Base-by-base conservation (phyloP, 2,888 invertebrate genomes). In the Litoditis marina region DNA sequence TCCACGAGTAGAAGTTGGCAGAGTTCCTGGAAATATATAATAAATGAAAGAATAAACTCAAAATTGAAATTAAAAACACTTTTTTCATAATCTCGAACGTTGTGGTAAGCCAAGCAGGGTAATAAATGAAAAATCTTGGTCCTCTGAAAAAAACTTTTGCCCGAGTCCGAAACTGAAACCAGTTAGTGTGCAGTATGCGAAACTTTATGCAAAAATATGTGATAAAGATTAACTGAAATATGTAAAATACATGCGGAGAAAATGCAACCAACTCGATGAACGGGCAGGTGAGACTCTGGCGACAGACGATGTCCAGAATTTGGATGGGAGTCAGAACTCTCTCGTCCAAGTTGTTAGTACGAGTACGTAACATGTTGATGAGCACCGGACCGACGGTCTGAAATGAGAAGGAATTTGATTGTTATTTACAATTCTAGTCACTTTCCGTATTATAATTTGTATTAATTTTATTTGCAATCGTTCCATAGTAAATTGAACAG, bases 281-380 rank as follows among this genome's bases (percentile, higher is more conserved):
- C n/a, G 78, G 78, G 56, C 78, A 79, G 19, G 76, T 78, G 62
- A 78, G 74, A 30, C 73, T 66, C 65, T 80, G 79, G 16, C 79
- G 74, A 60, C 79, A 75, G 56, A 80, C 69, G 63, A 80, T 76
- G 61, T 80, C 80, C 60, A 79, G 56, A 27, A 79, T 73, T 53
- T 79, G 78, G 19, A 90, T 84, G 3, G 80, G 78, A 16, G 79
- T 75, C 36, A 78, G 65, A 13, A 71, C 66, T 46, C 78, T 74
- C 44, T 76, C 74, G 64, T 77, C 78, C 63, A 78, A 55, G 44
- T 74, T 73, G 59, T 68, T 74, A 28, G 74, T 74, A 47, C 70
- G 62, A 27, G 74, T 73, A 36, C 74, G 67, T 32, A 65, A 68
- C 71, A 76, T 69, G 47, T 78, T 76, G 53, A 78, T 57, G 27